Evolutionary conservation across 2,797 vertebrate species (phyloP).

Genomic region (Philypnodon macrostomus): DNA sequence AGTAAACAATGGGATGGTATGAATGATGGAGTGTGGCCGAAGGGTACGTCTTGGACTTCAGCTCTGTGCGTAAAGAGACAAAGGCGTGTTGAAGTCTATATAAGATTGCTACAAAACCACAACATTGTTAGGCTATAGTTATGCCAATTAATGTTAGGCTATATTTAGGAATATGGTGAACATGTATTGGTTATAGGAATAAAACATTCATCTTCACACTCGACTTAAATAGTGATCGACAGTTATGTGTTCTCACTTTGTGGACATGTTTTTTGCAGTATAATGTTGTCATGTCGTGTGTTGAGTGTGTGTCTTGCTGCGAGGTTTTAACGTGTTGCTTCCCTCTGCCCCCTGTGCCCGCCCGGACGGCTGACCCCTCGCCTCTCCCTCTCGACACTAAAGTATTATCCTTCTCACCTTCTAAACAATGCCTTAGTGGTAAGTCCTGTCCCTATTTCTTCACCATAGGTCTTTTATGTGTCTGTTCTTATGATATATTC

Average conservation of each 20-base stretch:
- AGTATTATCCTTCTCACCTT: constrained; percentile 80
- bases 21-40: constrained; percentile 66
- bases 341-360: constrained; percentile 73
- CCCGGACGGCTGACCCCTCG: constrained; percentile 74
- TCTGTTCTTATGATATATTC: constrained; percentile 36
- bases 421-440: constrained; percentile 81
- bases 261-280: constrained; percentile 47
- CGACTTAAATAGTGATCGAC: not conserved
- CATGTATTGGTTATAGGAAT: no score
- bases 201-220: not conserved
- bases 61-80: constrained; percentile 36
- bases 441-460: constrained; percentile 74
- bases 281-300: constrained; percentile 55
- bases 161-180: no score
- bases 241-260: constrained; percentile 30
- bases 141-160: no score
- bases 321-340: constrained; percentile 76
- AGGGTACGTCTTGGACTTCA: constrained; percentile 20
- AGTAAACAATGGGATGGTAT: constrained; percentile 65
- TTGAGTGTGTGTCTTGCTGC: constrained; percentile 40
- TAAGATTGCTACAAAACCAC: not conserved
- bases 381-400: constrained; percentile 75
- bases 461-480: constrained; percentile 58
- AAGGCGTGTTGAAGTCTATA: not conserved
- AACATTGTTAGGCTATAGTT: no score